Conservation (phyloP, 30 jellyfish, hydroid and myxozoan genomes). For the Chrysaora quinquecirrha region DNA sequence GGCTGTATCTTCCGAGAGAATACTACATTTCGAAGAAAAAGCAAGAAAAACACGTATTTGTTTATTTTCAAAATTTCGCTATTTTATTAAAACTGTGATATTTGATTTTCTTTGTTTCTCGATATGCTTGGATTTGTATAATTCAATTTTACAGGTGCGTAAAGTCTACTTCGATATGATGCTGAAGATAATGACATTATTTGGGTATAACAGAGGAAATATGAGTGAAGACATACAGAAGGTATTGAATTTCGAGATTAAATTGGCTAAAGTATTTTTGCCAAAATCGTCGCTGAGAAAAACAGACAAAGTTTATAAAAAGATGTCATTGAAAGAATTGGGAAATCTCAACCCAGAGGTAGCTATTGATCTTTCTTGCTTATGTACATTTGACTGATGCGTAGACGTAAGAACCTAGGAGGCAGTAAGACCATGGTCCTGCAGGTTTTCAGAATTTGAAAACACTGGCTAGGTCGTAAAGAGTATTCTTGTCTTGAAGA, state of each 20-base stretch:
- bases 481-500: too few relatives aligned
- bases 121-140: background rate
- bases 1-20: slow-evolving; percentile 25
- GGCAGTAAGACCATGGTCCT: too few relatives aligned
- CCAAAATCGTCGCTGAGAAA: slow-evolving; percentile 19
- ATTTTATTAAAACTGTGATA: too few relatives aligned
- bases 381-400: too few relatives aligned
- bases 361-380: too few relatives aligned
- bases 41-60: slow-evolving; percentile 23
- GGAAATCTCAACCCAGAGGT: slow-evolving; percentile 38
- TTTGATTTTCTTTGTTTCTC: background rate
- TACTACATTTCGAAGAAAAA: slow-evolving; percentile 37
- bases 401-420: too few relatives aligned
- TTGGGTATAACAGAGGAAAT: slow-evolving; percentile 12
- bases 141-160: slow-evolving; percentile 8
- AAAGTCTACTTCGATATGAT: slow-evolving; percentile 14
- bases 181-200: slow-evolving; percentile 14
- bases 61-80: too few relatives aligned
- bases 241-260: slow-evolving; percentile 34
- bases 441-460: too few relatives aligned
- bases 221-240: background rate
- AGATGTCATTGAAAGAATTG: background rate
- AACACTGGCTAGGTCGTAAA: too few relatives aligned
- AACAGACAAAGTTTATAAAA: slow-evolving; percentile 3
- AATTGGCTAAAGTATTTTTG: slow-evolving; percentile 46